phyloP scores from a whole-genome alignment of 2,888 invertebrate genomes.

The Argyresthia goedartella region DNA sequence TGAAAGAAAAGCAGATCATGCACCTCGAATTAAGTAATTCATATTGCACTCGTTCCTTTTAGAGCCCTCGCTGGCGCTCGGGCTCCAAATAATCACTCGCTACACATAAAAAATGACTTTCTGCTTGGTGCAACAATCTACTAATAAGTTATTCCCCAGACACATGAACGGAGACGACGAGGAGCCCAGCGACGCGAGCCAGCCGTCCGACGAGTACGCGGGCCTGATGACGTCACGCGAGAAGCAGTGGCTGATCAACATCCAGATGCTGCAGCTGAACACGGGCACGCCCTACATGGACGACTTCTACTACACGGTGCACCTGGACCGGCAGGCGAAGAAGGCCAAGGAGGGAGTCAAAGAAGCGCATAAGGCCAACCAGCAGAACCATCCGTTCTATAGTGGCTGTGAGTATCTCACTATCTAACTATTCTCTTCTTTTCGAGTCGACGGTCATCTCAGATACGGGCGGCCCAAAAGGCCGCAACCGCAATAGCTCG shows the following conservation, averaged over 20 bases:
- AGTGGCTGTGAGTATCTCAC: slow-evolving; percentile 42
- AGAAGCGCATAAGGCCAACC: slow-evolving; percentile 74
- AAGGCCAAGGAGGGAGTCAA: slow-evolving; percentile 72
- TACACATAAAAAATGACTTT: too few relatives aligned
- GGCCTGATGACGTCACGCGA: slow-evolving; percentile 95
- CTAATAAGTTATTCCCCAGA: slow-evolving; percentile 16
- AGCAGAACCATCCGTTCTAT: slow-evolving; percentile 73
- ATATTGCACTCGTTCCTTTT: too few relatives aligned
- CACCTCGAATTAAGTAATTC: too few relatives aligned
- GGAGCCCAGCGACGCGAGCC: slow-evolving; percentile 14
- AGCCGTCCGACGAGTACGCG: slow-evolving; percentile 80
- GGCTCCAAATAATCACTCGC: too few relatives aligned
- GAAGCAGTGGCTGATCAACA: slow-evolving; percentile 96
- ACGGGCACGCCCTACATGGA: slow-evolving; percentile 96
- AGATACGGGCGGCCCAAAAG: too few relatives aligned
- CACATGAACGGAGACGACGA: slow-evolving; percentile 41
- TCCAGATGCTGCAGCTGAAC: slow-evolving; percentile 93
- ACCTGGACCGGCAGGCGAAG: slow-evolving; percentile 74
- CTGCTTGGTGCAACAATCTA: too few relatives aligned
- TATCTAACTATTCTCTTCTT: too few relatives aligned
- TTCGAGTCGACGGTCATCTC: too few relatives aligned
- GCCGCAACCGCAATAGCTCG: too few relatives aligned
- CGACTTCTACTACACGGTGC: slow-evolving; percentile 95
- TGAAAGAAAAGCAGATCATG: too few relatives aligned
- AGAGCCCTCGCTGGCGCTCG: too few relatives aligned